Evolutionary conservation across 2,113 vertebrate species (phyloP).

Genomic region (Ariopsis seemanni): DNA sequence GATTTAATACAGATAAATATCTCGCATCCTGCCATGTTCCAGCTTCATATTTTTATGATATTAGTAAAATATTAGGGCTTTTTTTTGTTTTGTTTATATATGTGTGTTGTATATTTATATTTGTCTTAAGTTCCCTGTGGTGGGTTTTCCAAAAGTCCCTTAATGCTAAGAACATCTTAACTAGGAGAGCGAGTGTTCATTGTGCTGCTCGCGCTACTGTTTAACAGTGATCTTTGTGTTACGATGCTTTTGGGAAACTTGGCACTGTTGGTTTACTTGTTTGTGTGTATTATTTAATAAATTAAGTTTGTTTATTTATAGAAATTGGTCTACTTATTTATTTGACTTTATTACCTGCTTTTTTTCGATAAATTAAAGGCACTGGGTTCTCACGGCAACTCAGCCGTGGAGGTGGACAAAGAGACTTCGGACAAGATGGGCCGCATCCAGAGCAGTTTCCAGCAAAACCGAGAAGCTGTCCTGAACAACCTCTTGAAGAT

Average conservation of each 20-base stretch:
- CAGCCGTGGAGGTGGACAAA: conserved; percentile 89
- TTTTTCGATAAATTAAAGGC: conserved; percentile 69
- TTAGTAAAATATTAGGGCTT: neutral
- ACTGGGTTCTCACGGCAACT: conserved; percentile 92
- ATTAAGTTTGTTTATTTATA: neutral
- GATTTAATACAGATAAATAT: neutral
- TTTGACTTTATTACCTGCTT: neutral
- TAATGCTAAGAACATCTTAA: too few species aligned
- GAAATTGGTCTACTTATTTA: neutral
- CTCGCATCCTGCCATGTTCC: neutral
- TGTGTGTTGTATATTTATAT: neutral
- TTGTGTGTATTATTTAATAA: neutral
- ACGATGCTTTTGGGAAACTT: too few species aligned
- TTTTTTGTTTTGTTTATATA: neutral
- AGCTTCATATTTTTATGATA: neutral
- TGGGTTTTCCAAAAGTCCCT: too few species aligned
- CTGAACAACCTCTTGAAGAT: conserved; percentile 82
- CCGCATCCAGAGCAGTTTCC: conserved; percentile 83
- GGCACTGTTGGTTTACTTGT: neutral
- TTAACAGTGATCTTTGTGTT: too few species aligned
- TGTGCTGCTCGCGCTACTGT: too few species aligned
- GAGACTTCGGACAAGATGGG: conserved; percentile 87
- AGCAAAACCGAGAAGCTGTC: conserved; percentile 82
- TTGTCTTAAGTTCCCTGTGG: neutral
- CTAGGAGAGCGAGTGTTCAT: too few species aligned